Conservation (phyloP, 2,113 vertebrate genomes). For the Hemicordylus capensis region DNA sequence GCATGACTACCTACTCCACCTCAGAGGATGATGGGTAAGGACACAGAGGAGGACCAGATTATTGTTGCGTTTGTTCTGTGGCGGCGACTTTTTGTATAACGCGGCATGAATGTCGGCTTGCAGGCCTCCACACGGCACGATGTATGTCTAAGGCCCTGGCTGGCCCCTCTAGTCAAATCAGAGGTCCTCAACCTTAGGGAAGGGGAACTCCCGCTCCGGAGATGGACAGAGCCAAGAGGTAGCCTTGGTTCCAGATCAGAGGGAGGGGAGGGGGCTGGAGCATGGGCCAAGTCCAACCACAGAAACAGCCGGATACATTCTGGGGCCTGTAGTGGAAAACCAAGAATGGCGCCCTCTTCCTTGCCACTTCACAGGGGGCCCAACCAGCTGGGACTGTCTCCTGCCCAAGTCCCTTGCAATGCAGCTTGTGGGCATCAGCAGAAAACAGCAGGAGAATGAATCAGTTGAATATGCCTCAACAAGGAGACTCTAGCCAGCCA, state of each 20-base stretch:
- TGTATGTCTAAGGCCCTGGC: too few relatives aligned
- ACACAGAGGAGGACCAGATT: not conserved
- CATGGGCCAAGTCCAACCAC: not conserved
- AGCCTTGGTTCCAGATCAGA: too few relatives aligned
- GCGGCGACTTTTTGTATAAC: too few relatives aligned
- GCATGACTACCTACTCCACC: not conserved
- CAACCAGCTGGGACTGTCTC: not conserved
- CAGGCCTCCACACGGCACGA: too few relatives aligned
- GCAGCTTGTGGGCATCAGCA: too few relatives aligned
- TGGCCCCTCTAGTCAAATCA: too few relatives aligned
- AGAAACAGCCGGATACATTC: not conserved
- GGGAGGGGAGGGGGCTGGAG: not conserved
- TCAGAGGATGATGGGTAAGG: not conserved
- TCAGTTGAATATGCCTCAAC: too few relatives aligned
- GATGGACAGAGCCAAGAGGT: too few relatives aligned
- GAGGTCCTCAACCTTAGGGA: too few relatives aligned
- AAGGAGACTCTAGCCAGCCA: not conserved
- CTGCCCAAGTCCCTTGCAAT: not conserved
- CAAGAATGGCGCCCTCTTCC: not conserved
- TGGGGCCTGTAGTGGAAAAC: not conserved
- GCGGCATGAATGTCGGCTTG: too few relatives aligned
- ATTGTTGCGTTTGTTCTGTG: too few relatives aligned
- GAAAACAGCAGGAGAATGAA: not conserved
- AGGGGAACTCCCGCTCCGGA: too few relatives aligned
- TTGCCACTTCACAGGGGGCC: not conserved